Percentiles rank a stretch among this genome's conserved stretches.
Evolutionary conservation across 2,113 vertebrate species (phyloP).

Genomic region (Phyllopteryx taeniolatus): DNA sequence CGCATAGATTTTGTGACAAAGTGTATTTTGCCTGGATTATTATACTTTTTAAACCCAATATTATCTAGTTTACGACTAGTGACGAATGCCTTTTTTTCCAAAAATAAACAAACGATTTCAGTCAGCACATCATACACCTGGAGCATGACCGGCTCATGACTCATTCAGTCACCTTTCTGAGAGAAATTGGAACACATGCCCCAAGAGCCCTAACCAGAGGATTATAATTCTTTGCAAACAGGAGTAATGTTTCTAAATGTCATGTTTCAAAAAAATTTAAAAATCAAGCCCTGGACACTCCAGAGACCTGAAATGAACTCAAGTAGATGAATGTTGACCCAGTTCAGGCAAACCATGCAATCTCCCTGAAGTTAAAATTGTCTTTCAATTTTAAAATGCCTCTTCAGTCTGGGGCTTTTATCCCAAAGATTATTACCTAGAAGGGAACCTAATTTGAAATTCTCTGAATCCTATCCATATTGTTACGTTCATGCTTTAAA

Average conservation of each 20-base stretch:
- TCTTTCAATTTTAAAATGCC: constrained; percentile 21
- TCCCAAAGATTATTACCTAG: not conserved
- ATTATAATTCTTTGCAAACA: constrained; percentile 14
- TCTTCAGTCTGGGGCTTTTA: not conserved
- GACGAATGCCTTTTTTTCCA: not conserved
- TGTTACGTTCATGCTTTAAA: not conserved
- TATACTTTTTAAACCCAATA: not conserved
- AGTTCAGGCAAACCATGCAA: constrained; percentile 37
- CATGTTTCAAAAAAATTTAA: not conserved
- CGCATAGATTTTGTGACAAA: no score
- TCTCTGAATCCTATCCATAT: not conserved
- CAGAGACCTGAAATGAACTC: constrained; percentile 31
- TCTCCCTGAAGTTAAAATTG: constrained; percentile 28
- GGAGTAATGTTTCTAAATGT: not conserved
- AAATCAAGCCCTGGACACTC: constrained; percentile 1
- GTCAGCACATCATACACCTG: not conserved
- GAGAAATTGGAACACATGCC: constrained; percentile 14
- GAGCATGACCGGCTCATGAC: not conserved
- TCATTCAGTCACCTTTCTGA: constrained; percentile 5
- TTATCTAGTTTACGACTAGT: not conserved
- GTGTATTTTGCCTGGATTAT: not conserved
- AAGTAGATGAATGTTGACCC: constrained; percentile 35
- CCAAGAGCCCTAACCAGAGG: constrained; percentile 26
- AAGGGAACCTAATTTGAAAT: constrained; percentile 6
- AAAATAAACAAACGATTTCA: not conserved